Conservation (phyloP, 2,888 invertebrate genomes). For the Conomelus anceps region DNA sequence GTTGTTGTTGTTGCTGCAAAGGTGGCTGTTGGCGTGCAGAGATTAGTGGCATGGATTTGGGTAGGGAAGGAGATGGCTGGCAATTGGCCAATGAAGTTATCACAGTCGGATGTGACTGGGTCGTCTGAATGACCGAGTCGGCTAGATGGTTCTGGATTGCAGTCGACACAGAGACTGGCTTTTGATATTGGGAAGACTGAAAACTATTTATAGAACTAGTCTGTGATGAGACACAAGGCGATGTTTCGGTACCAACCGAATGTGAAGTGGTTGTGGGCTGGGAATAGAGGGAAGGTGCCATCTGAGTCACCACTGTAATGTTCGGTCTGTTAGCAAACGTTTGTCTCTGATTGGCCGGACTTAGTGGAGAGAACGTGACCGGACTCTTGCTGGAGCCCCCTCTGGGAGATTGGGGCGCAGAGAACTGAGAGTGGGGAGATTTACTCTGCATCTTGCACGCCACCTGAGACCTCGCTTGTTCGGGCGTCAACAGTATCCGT, state of each 20-base stretch:
- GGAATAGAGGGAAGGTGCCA: neutral
- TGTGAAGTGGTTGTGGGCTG: slow-evolving; percentile 4
- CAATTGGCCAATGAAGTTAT: slow-evolving; percentile 24
- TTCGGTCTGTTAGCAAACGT: slow-evolving; percentile 36
- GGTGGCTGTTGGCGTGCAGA: slow-evolving; percentile 9
- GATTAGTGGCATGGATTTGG: neutral
- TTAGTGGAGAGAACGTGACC: slow-evolving; percentile 15
- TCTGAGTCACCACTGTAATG: slow-evolving; percentile 35
- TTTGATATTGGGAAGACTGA: neutral
- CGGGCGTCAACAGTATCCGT: neutral
- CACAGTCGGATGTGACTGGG: slow-evolving; percentile 22
- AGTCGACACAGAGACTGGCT: neutral
- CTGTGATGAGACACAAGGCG: too few species aligned
- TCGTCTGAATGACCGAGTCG: slow-evolving; percentile 12
- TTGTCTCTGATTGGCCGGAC: slow-evolving; percentile 21
- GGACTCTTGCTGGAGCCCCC: slow-evolving; percentile 20
- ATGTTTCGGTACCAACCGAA: neutral
- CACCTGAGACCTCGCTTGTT: neutral
- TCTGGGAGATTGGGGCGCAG: slow-evolving; percentile 1
- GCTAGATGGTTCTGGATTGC: neutral
- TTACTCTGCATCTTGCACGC: neutral
- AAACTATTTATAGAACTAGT: neutral
- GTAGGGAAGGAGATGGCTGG: slow-evolving; percentile 10
- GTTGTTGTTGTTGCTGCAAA: neutral
- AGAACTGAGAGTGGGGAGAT: slow-evolving; percentile 22